These are phyloP conservation scores for Rhinoraja longicauda DNA, from an alignment of 2,797 vertebrate genomes.

Conservation along the genomic window DNA sequence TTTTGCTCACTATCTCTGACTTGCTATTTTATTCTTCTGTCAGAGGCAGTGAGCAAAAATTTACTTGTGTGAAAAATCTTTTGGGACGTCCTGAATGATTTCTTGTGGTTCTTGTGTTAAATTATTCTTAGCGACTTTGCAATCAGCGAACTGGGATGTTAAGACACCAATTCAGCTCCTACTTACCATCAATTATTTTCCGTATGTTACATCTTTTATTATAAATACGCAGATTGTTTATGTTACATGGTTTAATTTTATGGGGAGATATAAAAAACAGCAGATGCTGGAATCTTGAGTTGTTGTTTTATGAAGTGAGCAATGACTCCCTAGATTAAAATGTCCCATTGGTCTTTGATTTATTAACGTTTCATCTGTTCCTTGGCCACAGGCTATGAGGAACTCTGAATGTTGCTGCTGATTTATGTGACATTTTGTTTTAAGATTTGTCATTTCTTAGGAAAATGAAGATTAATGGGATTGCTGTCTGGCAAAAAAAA, in stretches of 20 bases:
- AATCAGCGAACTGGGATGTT: not conserved
- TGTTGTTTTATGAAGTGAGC: not conserved
- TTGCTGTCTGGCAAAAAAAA: not conserved
- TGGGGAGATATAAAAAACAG: not conserved
- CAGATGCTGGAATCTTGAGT: no score
- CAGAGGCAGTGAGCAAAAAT: no score
- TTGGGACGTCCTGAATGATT: not conserved
- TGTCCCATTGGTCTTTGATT: constrained; percentile 8
- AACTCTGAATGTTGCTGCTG: not conserved
- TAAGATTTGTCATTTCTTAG: not conserved
- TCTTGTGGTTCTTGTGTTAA: not conserved
- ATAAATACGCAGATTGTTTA: not conserved
- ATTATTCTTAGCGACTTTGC: not conserved
- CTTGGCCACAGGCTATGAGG: not conserved
- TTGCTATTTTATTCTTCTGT: not conserved
- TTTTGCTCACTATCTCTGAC: not conserved
- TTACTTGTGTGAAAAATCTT: not conserved
- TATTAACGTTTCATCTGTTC: not conserved
- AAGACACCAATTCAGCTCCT: not conserved
- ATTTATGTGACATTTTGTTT: constrained; percentile 30
- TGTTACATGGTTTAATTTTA: constrained; percentile 6
- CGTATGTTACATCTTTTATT: not conserved
- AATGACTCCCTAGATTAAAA: constrained; percentile 22
- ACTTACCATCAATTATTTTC: not conserved
- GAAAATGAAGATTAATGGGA: not conserved